A percentile compares a stretch with the other conserved stretches of the same genome.
Conservation (phyloP, 2,797 vertebrate genomes). For the Etheostoma nigrum region DNA sequence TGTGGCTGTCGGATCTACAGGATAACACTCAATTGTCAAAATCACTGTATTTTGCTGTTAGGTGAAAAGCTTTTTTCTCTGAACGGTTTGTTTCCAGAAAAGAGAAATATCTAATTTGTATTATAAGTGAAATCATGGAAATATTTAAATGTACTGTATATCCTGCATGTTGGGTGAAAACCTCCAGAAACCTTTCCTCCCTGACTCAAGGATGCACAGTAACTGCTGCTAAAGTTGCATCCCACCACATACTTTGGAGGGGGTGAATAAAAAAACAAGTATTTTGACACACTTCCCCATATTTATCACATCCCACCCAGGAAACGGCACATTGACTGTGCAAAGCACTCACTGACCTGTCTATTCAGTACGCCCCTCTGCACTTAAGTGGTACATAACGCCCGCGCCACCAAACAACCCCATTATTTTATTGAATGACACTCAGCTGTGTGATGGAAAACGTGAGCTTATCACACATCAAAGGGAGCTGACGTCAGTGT, state of each 20-base stretch:
- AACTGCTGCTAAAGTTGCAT: not conserved
- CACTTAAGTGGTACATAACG: constrained; percentile 37
- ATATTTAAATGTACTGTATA: not conserved
- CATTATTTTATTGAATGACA: constrained; percentile 19
- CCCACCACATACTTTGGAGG: not conserved
- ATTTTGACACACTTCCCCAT: not conserved
- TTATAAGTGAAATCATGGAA: not conserved
- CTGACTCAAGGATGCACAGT: not conserved
- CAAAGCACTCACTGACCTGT: constrained; percentile 36
- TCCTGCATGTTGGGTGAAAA: not conserved
- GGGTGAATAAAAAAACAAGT: not conserved
- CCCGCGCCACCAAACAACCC: constrained; percentile 8
- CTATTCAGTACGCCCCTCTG: not conserved
- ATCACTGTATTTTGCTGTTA: not conserved
- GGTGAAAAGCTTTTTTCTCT: not conserved
- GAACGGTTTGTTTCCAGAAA: not conserved
- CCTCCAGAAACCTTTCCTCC: not conserved
- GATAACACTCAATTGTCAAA: not conserved
- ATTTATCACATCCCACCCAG: not conserved
- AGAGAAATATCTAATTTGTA: not conserved
- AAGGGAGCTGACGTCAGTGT: not conserved
- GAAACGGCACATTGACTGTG: not conserved
- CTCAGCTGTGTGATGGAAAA: constrained; percentile 14
- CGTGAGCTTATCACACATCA: constrained; percentile 21
- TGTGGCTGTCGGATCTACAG: not conserved